Conservation (phyloP, 2,888 invertebrate genomes). For the Ichneumoninae sp. region DNA sequence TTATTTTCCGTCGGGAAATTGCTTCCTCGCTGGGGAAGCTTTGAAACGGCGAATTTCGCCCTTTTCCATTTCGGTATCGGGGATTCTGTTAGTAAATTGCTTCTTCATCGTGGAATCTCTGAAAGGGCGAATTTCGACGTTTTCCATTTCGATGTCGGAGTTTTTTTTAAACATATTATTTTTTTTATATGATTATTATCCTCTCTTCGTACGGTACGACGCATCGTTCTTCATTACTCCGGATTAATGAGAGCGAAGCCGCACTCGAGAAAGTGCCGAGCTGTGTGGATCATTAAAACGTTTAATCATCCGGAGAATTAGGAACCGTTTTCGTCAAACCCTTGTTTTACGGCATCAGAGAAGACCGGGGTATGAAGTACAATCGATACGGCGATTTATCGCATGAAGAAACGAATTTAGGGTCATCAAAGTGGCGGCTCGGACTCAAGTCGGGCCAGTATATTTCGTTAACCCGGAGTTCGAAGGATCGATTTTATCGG, state of each 20-base stretch:
- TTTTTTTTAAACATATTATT: no score
- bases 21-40: neutral
- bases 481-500: conserved; percentile 61
- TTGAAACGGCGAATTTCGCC: neutral
- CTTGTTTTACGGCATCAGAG: neutral
- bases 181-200: neutral
- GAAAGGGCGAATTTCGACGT: neutral
- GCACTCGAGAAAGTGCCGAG: conserved; percentile 4
- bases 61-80: neutral
- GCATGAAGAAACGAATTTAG: conserved; percentile 18
- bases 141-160: neutral
- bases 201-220: neutral
- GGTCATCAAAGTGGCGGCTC: conserved; percentile 14
- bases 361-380: neutral
- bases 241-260: conserved; percentile 17
- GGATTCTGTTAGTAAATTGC: neutral
- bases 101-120: neutral
- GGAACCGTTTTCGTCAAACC: neutral
- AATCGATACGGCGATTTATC: conserved; percentile 8
- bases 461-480: conserved; percentile 18
- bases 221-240: conserved; percentile 6
- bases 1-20: neutral
- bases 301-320: conserved; percentile 33
- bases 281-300: conserved; percentile 21
- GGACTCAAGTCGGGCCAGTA: conserved; percentile 18